Percentiles rank a stretch among this genome's conserved stretches.
Evolutionary conservation across 30 jellyfish, hydroid and myxozoan species (phyloP).

Genomic region (Clytia hemisphaerica): DNA sequence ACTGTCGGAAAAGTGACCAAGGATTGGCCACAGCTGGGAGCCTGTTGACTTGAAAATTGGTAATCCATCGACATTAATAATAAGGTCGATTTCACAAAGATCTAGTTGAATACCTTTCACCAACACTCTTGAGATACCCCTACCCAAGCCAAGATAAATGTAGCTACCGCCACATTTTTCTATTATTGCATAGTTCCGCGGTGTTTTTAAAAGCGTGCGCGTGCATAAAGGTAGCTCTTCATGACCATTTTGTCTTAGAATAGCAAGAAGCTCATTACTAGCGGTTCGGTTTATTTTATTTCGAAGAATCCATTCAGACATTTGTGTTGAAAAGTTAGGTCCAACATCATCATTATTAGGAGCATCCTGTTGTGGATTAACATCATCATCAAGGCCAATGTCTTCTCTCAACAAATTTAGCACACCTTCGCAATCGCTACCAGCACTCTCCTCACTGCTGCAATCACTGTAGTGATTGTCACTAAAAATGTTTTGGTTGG

Average conservation of each 20-base stretch:
- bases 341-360: no score
- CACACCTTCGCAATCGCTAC: no score
- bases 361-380: no score
- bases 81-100: no score
- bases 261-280: not conserved
- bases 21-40: constrained; percentile 19
- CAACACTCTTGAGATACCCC: not conserved
- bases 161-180: constrained; percentile 5
- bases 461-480: no score
- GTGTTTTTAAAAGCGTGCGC: constrained; percentile 9
- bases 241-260: constrained; percentile 11
- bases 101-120: no score
- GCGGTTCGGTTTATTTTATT: not conserved
- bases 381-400: no score
- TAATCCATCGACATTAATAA: no score
- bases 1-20: not conserved
- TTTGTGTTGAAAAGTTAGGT: no score
- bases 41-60: constrained; percentile 7
- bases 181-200: not conserved
- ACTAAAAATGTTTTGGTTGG: no score
- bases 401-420: no score
- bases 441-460: no score
- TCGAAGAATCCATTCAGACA: not conserved
- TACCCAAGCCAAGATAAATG: not conserved
- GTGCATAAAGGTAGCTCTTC: not conserved